Evolutionary conservation across 2,888 invertebrate species (phyloP), one percentile per base, ranked within the genome.

Genomic region (Orchesella flavescens): DNA sequence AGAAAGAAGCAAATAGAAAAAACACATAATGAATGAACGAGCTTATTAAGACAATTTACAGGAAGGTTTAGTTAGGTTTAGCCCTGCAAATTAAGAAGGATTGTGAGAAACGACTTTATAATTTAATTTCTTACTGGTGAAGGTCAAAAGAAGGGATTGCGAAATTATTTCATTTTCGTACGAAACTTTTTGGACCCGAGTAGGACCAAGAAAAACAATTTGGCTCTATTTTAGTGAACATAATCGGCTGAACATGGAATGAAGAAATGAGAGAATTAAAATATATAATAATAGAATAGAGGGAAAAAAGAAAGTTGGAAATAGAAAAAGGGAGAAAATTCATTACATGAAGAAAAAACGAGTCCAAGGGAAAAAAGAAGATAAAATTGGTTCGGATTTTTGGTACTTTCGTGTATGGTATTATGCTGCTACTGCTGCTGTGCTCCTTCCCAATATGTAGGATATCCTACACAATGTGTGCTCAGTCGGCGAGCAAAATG

Each of bases 241-340:
- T 68, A 68, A 68, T 49, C 68, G 68, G 49, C 43, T 68, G 4
- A 68, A 17, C 68, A 68, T 68, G 49, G 46, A 34, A 34, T 34
- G 7, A 7, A 68, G 7, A 7, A 68, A 68, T 49, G 63, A 46
- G 23, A 71, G 71, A 21, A 19, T 53, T 17, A 59, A 59, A 49
- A 49, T n/a, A 49, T 3, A 68, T 68, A 46, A 68, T 68, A 68
- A 68, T 68, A 49, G 68, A 68, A 68, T 49, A 68, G 46, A 49
- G 46, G 21, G 68, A 49, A 68, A 68, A 68, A 46, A 49, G 12
- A 49, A 12, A 34, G 34, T 34, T 12, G n/a, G 49, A 49, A 49
- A 68, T 49, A 43, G 23, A 68, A 66, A 49, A 19, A 46, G 19
- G 44, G 53, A 49, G 49, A 21, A 49, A 68, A 68, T 68, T 46